Evolutionary conservation across 2,797 vertebrate species (phyloP), one percentile per base, ranked within the genome.

Genomic region (Calcarius lapponicus): DNA sequence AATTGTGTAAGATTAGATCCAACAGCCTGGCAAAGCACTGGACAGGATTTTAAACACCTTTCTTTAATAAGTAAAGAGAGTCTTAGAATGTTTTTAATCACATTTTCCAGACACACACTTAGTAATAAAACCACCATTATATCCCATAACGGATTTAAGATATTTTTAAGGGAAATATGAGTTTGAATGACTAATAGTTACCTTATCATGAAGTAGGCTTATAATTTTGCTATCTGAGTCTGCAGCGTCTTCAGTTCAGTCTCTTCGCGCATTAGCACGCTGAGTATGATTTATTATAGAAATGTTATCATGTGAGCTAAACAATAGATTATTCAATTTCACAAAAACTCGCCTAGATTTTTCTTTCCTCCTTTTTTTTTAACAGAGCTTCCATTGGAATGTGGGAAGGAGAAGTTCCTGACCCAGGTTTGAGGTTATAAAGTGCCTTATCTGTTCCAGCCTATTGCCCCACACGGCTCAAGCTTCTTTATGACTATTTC

Each of bases 221-320:
- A 99, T 99, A 99, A 99, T 99, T 99, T 99, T 99, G 99, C 99
- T 99, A 99, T 99, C 98, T 98, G 98, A 98, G 99, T 99, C 99
- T 99, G 99, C 98, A 99, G 99, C 98, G 99, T 99, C 99, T 99
- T 99, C 99, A 98, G 99, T 99, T 99, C 99, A 99, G 99, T 99
- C 99, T 99, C 99, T 99, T 99, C 99, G 99, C 99, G 99, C 99
- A 99, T 99, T 99, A 99, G 99, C 99, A 99, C 99, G 99, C 99
- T 99, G 99, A 99, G 99, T 99, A 99, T 99, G 99, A 99, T 99
- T 99, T 99, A 99, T 99, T 99, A 99, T 99, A 99, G 98, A 99
- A 99, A 99, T 99, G 99, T 99, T 99, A 99, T 99, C 99, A 99
- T 99, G 98, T 99, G 99, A 99, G 98, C 99, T 99, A 98, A 97